phyloP scores from a whole-genome alignment of 2,888 invertebrate species.

The Strigamia maritima region DNA sequence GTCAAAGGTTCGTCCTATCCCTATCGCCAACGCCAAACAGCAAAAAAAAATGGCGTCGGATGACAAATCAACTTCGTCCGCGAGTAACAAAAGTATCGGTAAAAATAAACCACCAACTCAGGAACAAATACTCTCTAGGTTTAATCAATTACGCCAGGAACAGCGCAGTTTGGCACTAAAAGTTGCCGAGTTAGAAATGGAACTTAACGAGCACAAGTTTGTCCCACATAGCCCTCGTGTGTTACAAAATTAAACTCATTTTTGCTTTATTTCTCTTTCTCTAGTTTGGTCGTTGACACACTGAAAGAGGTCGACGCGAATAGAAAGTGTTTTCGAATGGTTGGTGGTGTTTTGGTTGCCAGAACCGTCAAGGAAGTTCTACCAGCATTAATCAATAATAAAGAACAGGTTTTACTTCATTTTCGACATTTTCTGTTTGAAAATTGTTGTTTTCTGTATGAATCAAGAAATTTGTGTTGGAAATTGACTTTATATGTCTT shows the following conservation, averaged over 20 bases:
- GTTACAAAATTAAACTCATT: constrained; percentile 35
- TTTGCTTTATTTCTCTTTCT: constrained; percentile 47
- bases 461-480: too few species aligned
- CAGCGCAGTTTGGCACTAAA: constrained; percentile 82
- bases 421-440: background rate
- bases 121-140: constrained; percentile 81
- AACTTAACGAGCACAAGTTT: constrained; percentile 94
- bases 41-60: constrained; percentile 45
- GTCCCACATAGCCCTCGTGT: constrained; percentile 35
- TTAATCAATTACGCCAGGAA: constrained; percentile 81
- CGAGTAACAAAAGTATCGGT: constrained; percentile 54
- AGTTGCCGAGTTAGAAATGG: constrained; percentile 87
- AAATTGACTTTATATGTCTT: too few species aligned
- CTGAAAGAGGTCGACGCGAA: constrained; percentile 76
- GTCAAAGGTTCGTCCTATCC: background rate
- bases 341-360: constrained; percentile 91
- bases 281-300: constrained; percentile 89
- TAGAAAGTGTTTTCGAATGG: constrained; percentile 86
- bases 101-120: constrained; percentile 54
- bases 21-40: background rate
- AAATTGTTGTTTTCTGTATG: too few species aligned
- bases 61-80: constrained; percentile 45
- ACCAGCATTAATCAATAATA: constrained; percentile 75
- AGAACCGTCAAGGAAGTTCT: constrained; percentile 86
- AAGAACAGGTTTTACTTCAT: constrained; percentile 61